Evolutionary conservation across 2,888 invertebrate genomes (phyloP).

Genomic region (Pseudococcus viburni): DNA sequence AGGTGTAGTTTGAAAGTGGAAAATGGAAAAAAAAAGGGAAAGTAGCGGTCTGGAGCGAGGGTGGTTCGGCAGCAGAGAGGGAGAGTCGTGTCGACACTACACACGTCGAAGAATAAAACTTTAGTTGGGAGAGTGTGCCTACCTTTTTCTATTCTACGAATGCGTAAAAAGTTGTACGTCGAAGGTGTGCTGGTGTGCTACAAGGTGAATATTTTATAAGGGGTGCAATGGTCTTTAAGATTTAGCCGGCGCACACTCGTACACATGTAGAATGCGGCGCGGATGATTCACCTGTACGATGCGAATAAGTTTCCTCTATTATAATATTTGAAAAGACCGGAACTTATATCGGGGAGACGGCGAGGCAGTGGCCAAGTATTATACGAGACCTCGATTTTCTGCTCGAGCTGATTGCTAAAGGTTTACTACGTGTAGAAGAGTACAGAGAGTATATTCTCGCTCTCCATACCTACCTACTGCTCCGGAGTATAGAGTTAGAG

Average conservation of each 20-base stretch:
- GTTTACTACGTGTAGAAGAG: slow-evolving; percentile 27
- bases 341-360: not conserved
- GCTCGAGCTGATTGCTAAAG: slow-evolving; percentile 65
- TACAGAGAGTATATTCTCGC: not conserved
- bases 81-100: slow-evolving; percentile 10
- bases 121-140: not conserved
- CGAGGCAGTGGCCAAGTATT: slow-evolving; percentile 35
- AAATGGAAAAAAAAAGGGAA: slow-evolving; percentile 43
- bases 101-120: not conserved
- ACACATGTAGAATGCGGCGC: slow-evolving; percentile 31
- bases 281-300: slow-evolving; percentile 63
- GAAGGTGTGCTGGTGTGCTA: not conserved
- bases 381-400: slow-evolving; percentile 66
- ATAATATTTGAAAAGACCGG: slow-evolving; percentile 66
- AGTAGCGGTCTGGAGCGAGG: not conserved
- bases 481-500: not conserved
- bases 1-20: slow-evolving; percentile 27
- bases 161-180: not conserved
- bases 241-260: slow-evolving; percentile 26
- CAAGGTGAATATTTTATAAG: slow-evolving; percentile 63
- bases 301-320: slow-evolving; percentile 62
- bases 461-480: not conserved
- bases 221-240: slow-evolving; percentile 65
- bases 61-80: not conserved
- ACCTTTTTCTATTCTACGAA: not conserved